Conservation (phyloP, 2,888 invertebrate species). For the Nowickia ferox region DNA sequence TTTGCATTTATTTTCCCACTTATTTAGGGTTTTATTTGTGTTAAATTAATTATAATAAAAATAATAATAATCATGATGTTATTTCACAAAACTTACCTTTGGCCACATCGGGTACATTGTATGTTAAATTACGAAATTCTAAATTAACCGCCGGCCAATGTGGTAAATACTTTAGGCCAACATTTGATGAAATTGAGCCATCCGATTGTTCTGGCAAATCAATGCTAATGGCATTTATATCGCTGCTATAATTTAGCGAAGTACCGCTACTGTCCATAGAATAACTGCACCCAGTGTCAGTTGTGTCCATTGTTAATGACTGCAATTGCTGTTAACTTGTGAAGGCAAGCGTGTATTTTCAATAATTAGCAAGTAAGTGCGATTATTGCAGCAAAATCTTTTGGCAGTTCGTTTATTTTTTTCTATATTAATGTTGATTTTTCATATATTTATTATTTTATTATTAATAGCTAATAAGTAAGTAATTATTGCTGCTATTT, state of each 20-base stretch:
- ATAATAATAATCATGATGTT: neutral
- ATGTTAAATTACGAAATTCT: conserved; percentile 92
- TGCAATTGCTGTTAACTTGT: conserved; percentile 17
- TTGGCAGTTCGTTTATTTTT: neutral
- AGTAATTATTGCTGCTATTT: conserved; percentile 27
- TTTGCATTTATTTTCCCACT: no score
- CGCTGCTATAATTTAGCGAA: conserved; percentile 78
- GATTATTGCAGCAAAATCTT: conserved; percentile 9
- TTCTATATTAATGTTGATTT: conserved; percentile 1
- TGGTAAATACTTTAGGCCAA: conserved; percentile 85
- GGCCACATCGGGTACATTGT: conserved; percentile 89
- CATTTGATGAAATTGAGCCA: conserved; percentile 86
- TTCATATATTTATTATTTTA: conserved; percentile 2
- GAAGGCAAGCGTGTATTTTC: neutral
- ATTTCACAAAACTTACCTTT: conserved; percentile 83
- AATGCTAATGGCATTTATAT: conserved; percentile 81
- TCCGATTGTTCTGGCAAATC: conserved; percentile 80
- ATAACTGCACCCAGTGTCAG: conserved; percentile 73
- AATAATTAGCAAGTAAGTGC: conserved; percentile 25
- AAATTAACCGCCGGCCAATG: conserved; percentile 90
- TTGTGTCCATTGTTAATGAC: conserved; percentile 70
- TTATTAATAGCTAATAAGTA: conserved; percentile 11
- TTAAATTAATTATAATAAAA: neutral
- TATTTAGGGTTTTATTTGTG: no score
- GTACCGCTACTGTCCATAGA: conserved; percentile 75